Conservation (phyloP, 2,113 vertebrate species). For the Crocuta crocuta region DNA sequence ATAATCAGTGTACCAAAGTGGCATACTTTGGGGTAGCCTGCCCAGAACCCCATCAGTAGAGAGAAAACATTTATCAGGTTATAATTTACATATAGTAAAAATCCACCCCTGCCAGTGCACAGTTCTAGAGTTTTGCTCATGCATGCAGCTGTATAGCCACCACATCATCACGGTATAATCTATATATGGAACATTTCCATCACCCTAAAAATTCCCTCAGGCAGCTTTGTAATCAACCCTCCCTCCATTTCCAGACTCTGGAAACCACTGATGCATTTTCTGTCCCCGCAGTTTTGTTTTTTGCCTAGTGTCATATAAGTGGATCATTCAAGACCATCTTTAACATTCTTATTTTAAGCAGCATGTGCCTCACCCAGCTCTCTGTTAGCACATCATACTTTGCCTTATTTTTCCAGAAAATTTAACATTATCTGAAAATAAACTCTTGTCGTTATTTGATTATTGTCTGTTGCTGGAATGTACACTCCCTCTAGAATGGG, state of each 20-base stretch:
- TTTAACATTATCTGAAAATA: neutral
- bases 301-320: neutral
- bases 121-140: neutral
- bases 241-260: constrained; percentile 1
- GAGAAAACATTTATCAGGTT: neutral
- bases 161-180: neutral
- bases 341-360: constrained; percentile 18
- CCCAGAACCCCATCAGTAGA: neutral
- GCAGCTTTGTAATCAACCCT: neutral
- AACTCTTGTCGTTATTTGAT: neutral
- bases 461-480: neutral
- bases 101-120: neutral
- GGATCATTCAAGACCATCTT: neutral
- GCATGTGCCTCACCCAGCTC: neutral
- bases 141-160: neutral
- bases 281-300: neutral
- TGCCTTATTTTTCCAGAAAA: neutral
- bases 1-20: neutral
- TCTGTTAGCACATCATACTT: neutral
- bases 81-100: constrained; percentile 18
- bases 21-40: neutral
- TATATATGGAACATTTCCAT: neutral
- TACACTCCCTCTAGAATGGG: neutral
- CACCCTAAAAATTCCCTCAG: neutral
- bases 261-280: constrained; percentile 18